Evolutionary conservation across 2,113 vertebrate species (phyloP).

Genomic region (Chascanopsetta lugubris): DNA sequence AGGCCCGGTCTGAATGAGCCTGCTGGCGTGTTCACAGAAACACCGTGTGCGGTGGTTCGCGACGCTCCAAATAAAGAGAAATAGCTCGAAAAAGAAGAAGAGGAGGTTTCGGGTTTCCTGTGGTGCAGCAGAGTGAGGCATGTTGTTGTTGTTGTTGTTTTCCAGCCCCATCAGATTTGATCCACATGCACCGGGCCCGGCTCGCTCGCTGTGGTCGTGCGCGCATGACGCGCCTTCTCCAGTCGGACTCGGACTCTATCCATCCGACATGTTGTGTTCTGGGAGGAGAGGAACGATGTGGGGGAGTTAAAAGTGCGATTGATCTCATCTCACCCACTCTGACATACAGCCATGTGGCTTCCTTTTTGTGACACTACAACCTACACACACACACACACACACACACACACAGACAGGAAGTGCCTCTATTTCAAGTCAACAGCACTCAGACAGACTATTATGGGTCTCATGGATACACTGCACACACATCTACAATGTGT

Average conservation of each 20-base stretch:
- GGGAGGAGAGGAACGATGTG: constrained; percentile 24
- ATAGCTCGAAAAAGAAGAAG: constrained; percentile 33
- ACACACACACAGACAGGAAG: constrained; percentile 14
- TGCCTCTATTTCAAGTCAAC: constrained; percentile 7
- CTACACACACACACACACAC: no score
- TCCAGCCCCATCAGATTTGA: neutral
- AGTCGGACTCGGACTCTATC: neutral
- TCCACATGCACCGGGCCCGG: neutral
- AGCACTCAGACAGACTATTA: neutral
- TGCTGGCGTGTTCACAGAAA: constrained; percentile 12
- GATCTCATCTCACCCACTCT: constrained; percentile 21
- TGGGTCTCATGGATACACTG: constrained; percentile 21
- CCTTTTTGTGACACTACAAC: constrained; percentile 11
- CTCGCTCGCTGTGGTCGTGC: neutral
- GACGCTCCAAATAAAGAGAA: constrained; percentile 10
- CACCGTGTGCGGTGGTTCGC: constrained; percentile 19
- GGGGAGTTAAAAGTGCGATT: constrained; percentile 4
- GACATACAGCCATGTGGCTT: constrained; percentile 14
- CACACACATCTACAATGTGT: no score
- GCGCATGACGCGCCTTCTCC: neutral
- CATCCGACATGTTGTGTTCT: constrained; percentile 20
- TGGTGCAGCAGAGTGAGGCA: constrained; percentile 45
- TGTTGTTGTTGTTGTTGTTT: constrained; percentile 37
- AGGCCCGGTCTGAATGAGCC: constrained; percentile 60
- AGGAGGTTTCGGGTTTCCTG: constrained; percentile 68